Evolutionary conservation across 2,888 invertebrate species (phyloP), one percentile per base, ranked within the genome.

Genomic region (Meiosimyza platycephala): DNA sequence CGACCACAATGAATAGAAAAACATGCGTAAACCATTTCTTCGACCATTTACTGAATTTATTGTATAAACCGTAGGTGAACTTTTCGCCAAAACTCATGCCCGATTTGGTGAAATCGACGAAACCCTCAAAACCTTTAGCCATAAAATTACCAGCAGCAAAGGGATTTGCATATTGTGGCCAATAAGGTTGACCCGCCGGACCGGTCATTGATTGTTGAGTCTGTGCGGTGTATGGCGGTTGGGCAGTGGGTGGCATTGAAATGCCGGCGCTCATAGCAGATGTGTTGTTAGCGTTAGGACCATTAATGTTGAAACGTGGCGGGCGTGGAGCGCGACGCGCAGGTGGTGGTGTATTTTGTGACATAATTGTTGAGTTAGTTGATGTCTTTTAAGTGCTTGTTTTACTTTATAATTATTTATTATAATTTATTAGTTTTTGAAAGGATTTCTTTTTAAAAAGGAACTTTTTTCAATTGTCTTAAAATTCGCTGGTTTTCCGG

Each of bases 21-120:
- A 95, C 91, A 87, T 96, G 96, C 54, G 96, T 96, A 84, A 96
- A 95, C 95, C 96, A 96, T 82, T 91, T 91, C 81, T 91, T 92
- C 2, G 95, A 95, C 88, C 92, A 91, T 71, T 91, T 88, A 82
- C 93, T 91, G 76, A 95, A 89, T 88, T 93, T 94, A 77, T 92
- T 92, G 84, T 94, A 94, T 75, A 94, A 87, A 91, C 93, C 94
- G 79, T 92, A 93, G 0, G 94, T 94, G 74, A 91, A 90, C 84
- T 94, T 95, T 86, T 95, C 95, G 74, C 95, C 95, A 52, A 92
- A 91, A 86, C 94, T 94, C 77, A 95, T 87, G 33, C 95, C 95
- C 72, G 93, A 92, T 82, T 94, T 95, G 0, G 94, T 94, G 83
- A 94, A 92, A 85, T 94, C 93, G 80, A 92, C 92, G 79, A 94